Percentiles rank a stretch among this genome's conserved stretches.
Conservation (phyloP, 2,113 vertebrate species). For the Cacatua alba region DNA sequence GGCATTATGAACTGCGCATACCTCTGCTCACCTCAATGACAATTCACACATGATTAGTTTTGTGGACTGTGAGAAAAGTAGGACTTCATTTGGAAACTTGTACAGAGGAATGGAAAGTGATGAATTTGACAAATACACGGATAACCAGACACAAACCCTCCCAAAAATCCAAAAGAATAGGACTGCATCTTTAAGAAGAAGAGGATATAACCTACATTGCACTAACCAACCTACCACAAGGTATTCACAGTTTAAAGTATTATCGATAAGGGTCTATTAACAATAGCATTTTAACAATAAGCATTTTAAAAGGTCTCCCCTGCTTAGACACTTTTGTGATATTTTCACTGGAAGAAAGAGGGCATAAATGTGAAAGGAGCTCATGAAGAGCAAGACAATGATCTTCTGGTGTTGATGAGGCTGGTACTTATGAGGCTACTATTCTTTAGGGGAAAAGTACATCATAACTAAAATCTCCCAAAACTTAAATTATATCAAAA, state of each 20-base stretch:
- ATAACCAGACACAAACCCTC: not conserved
- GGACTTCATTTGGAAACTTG: not conserved
- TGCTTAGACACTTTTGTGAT: not conserved
- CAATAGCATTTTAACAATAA: not conserved
- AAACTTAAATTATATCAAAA: not conserved
- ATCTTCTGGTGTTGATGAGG: not conserved
- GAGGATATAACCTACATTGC: not conserved
- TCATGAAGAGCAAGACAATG: not conserved
- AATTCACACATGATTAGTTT: not conserved
- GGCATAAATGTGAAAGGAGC: not conserved
- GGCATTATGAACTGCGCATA: not conserved
- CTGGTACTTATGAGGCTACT: not conserved
- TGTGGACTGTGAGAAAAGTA: conserved; percentile 29
- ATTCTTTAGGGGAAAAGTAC: not conserved
- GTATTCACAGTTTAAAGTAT: not conserved
- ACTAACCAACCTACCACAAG: not conserved
- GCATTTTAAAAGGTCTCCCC: not conserved
- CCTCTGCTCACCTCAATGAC: conserved; percentile 37
- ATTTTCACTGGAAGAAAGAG: not conserved
- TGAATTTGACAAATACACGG: not conserved
- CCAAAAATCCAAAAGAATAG: not conserved
- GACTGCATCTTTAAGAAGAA: not conserved
- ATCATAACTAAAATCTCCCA: not conserved
- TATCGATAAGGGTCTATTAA: not conserved
- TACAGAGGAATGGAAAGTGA: not conserved